phyloP scores from a whole-genome alignment of 2,113 vertebrate genomes.

The Corvus cornix region DNA sequence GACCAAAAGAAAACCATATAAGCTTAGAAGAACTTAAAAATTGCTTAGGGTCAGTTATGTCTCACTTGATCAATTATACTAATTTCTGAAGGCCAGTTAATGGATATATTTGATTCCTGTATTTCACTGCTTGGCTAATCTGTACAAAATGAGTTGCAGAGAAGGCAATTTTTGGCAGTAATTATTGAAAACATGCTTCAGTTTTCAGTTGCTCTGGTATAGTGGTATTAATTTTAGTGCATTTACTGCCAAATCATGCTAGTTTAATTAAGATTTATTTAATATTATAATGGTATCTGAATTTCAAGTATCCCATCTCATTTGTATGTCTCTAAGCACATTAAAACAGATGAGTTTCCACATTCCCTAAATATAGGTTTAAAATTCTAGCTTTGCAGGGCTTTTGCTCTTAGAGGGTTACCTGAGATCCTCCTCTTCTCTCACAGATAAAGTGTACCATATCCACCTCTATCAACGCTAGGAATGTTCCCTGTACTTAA shows the following conservation, averaged over 20 bases:
- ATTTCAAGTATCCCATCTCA: background rate
- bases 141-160: background rate
- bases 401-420: background rate
- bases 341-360: background rate
- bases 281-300: background rate
- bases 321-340: background rate
- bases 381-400: background rate
- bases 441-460: background rate
- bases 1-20: background rate
- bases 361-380: background rate
- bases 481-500: background rate
- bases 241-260: background rate
- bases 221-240: background rate
- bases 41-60: background rate
- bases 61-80: background rate
- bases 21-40: background rate
- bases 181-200: background rate
- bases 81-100: conserved; percentile 23
- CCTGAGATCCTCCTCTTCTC: background rate
- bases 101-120: conserved; percentile 15
- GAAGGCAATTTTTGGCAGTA: background rate
- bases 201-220: background rate
- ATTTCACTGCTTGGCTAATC: conserved; percentile 1
- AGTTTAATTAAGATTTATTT: background rate
- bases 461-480: background rate